Evolutionary conservation across 2,113 vertebrate species (phyloP).

Genomic region (Mixornis gularis): DNA sequence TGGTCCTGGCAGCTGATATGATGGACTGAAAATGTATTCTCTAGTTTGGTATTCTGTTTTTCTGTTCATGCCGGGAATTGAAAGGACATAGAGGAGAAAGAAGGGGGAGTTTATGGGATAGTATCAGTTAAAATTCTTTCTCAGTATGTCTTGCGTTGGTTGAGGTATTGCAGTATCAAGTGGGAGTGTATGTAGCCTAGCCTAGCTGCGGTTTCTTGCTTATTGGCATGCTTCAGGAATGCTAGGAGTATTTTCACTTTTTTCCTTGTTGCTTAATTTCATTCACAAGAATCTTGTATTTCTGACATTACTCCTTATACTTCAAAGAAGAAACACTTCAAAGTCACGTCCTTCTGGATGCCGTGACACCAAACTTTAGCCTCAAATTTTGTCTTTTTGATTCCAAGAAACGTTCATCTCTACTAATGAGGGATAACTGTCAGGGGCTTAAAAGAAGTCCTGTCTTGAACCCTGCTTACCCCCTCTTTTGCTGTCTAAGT

Average conservation of each 20-base stretch:
- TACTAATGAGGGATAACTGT: constrained; percentile 36
- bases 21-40: not conserved
- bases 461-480: not conserved
- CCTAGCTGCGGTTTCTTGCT: not conserved
- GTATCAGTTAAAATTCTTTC: not conserved
- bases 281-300: constrained; percentile 4
- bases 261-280: not conserved
- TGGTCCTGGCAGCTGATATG: not conserved
- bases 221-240: not conserved
- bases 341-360: constrained; percentile 13
- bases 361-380: not conserved
- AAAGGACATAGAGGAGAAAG: not conserved
- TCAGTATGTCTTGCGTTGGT: not conserved
- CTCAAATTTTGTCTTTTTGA: constrained; percentile 19
- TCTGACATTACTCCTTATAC: not conserved
- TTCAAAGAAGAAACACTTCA: constrained; percentile 39
- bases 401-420: not conserved
- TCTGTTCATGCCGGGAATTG: not conserved
- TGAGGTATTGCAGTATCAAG: not conserved
- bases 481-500: not conserved
- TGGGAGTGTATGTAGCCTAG: not conserved
- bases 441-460: not conserved
- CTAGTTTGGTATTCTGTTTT: not conserved
- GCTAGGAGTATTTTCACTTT: not conserved
- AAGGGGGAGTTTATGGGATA: not conserved